phyloP scores from a whole-genome alignment of 2,797 vertebrate species.

The Catharus ustulatus region DNA sequence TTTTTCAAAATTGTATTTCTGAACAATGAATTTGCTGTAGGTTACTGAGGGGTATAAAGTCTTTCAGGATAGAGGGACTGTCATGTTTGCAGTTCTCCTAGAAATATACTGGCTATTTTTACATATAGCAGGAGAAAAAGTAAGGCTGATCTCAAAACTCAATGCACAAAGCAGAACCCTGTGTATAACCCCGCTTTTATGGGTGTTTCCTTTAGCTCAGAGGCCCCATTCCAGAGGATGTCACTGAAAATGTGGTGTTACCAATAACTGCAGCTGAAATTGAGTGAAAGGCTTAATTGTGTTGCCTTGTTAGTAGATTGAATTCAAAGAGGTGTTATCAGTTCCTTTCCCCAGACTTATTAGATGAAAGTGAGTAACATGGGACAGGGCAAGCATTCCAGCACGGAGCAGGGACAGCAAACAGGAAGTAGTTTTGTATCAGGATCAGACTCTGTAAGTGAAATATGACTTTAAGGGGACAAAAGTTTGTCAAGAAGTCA shows the following conservation, averaged over 20 bases:
- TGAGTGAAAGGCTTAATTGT: neutral
- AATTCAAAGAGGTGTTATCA: neutral
- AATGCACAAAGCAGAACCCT: neutral
- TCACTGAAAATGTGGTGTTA: neutral
- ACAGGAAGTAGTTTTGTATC: neutral
- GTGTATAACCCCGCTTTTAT: neutral
- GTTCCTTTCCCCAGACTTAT: neutral
- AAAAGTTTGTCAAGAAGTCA: neutral
- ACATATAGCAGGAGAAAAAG: neutral
- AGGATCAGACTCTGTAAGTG: neutral
- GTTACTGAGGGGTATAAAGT: accelerated
- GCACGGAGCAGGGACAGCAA: neutral
- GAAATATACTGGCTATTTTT: neutral
- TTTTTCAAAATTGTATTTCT: neutral
- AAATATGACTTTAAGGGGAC: neutral
- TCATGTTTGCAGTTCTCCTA: neutral
- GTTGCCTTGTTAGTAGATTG: neutral
- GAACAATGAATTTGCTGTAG: neutral
- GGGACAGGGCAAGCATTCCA: neutral
- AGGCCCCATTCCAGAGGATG: neutral
- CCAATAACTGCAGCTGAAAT: slow-evolving; percentile 2
- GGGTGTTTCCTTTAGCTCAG: neutral
- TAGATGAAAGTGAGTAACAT: neutral
- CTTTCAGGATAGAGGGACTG: neutral
- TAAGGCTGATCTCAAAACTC: neutral